Conservation (phyloP, 2,113 vertebrate genomes). For the Prionailurus bengalensis region DNA sequence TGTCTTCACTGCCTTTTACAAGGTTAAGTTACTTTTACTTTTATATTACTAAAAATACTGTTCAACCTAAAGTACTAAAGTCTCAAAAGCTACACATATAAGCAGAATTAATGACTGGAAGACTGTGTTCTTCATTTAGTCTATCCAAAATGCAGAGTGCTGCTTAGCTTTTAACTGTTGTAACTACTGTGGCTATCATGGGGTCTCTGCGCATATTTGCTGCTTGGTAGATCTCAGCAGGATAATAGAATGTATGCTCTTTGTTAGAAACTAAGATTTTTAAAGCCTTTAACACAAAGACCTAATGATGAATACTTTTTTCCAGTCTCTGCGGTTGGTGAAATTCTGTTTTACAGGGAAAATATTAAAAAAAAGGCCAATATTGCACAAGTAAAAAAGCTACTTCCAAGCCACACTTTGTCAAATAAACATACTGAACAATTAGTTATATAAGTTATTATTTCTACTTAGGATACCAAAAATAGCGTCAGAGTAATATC, state of each 20-base stretch:
- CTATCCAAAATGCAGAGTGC: background rate
- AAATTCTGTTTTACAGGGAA: conserved; percentile 35
- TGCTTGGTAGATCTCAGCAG: conserved; percentile 61
- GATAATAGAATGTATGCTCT: conserved; percentile 42
- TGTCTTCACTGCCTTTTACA: conserved; percentile 55
- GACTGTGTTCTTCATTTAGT: background rate
- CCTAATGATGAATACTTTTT: background rate
- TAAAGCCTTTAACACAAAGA: conserved; percentile 47
- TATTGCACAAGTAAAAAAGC: background rate
- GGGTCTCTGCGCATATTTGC: conserved; percentile 22
- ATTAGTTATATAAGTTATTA: background rate
- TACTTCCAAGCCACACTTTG: background rate
- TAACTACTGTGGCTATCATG: background rate
- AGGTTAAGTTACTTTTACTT: conserved; percentile 63
- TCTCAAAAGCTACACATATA: conserved; percentile 17
- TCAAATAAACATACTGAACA: background rate
- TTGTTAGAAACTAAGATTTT: conserved; percentile 31
- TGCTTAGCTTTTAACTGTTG: background rate
- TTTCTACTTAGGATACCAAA: background rate
- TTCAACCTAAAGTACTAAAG: conserved; percentile 10
- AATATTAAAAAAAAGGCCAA: background rate
- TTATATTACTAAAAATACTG: conserved; percentile 60
- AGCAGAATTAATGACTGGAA: conserved; percentile 47
- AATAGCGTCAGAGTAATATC: background rate
- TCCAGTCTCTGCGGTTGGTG: background rate